phyloP scores from a whole-genome alignment of 1,140 invertebrate species.

The Drosophila ficusphila region DNA sequence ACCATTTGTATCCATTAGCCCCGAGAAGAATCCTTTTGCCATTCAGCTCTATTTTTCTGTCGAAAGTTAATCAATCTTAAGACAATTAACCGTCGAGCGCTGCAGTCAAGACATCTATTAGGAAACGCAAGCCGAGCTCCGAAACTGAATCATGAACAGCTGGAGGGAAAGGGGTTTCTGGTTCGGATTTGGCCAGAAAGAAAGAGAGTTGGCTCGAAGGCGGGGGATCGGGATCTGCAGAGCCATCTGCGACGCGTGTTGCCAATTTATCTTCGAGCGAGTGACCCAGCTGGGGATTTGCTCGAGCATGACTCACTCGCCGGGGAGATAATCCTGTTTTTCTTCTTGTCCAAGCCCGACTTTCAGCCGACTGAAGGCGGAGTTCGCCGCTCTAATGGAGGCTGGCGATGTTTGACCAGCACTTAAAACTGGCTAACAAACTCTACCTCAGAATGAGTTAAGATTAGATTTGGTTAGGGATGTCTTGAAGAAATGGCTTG shows the following conservation, averaged over 20 bases:
- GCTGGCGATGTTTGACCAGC: slow-evolving; percentile 7
- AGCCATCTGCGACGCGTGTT: slow-evolving; percentile 70
- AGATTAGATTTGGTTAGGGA: background rate
- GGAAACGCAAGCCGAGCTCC: slow-evolving; percentile 20
- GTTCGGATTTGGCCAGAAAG: slow-evolving; percentile 3
- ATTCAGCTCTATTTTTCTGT: slow-evolving; percentile 18
- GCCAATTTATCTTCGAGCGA: slow-evolving; percentile 72
- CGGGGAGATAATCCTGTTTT: slow-evolving; percentile 65
- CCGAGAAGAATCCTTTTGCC: slow-evolving; percentile 29
- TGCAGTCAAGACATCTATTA: slow-evolving; percentile 54
- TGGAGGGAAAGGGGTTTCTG: slow-evolving; percentile 12
- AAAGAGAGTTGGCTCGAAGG: slow-evolving; percentile 4
- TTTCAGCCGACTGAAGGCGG: background rate
- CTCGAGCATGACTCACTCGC: slow-evolving; percentile 59
- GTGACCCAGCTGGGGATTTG: slow-evolving; percentile 55
- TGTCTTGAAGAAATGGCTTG: background rate
- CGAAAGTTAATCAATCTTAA: slow-evolving; percentile 66
- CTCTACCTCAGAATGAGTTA: background rate
- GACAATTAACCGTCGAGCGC: slow-evolving; percentile 60
- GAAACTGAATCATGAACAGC: slow-evolving; percentile 30
- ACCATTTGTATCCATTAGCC: slow-evolving; percentile 65
- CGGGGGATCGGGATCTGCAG: slow-evolving; percentile 2
- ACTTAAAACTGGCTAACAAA: slow-evolving; percentile 3
- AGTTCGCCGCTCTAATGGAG: slow-evolving; percentile 19
- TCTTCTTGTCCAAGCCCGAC: background rate